These are phyloP conservation scores for Mus minutoides DNA, from an alignment of 2,797 vertebrate genomes.

Conservation along the genomic window DNA sequence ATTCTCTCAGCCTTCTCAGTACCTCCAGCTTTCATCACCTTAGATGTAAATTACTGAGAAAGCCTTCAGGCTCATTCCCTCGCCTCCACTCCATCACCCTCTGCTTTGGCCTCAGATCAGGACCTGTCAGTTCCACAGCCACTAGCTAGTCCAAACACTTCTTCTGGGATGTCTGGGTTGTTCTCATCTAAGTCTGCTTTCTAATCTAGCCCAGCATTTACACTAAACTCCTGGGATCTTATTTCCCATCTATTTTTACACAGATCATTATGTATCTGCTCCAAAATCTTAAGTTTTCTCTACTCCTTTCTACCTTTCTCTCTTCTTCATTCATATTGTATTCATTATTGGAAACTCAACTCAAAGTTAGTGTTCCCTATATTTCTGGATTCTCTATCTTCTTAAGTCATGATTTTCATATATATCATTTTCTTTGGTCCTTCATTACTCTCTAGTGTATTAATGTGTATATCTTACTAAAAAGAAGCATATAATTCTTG, in stretches of 20 bases:
- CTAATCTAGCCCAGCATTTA: not conserved
- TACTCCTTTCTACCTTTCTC: not conserved
- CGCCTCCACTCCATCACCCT: slow-evolving; percentile 64
- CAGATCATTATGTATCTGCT: not conserved
- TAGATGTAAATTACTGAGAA: slow-evolving; percentile 59
- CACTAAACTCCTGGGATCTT: not conserved
- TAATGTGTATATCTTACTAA: not conserved
- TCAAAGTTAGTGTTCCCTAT: not conserved
- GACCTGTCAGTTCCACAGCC: slow-evolving; percentile 42
- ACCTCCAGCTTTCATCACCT: slow-evolving; percentile 65
- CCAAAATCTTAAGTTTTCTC: not conserved
- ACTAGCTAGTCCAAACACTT: slow-evolving; percentile 16
- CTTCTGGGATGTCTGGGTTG: slow-evolving; percentile 33
- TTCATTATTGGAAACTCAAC: not conserved
- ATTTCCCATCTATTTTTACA: not conserved
- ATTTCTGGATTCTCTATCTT: not conserved
- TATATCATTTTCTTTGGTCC: not conserved
- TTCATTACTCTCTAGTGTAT: not conserved
- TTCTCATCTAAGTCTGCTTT: slow-evolving; percentile 42
- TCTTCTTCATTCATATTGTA: slow-evolving; percentile 23
- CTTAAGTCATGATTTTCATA: slow-evolving; percentile 7
- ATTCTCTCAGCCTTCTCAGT: slow-evolving; percentile 32
- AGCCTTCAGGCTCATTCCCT: slow-evolving; percentile 60
- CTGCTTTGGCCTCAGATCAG: slow-evolving; percentile 61
- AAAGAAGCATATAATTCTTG: not conserved